phyloP scores from a whole-genome alignment of 2,113 vertebrate genomes.

The Eurypyga helias region DNA sequence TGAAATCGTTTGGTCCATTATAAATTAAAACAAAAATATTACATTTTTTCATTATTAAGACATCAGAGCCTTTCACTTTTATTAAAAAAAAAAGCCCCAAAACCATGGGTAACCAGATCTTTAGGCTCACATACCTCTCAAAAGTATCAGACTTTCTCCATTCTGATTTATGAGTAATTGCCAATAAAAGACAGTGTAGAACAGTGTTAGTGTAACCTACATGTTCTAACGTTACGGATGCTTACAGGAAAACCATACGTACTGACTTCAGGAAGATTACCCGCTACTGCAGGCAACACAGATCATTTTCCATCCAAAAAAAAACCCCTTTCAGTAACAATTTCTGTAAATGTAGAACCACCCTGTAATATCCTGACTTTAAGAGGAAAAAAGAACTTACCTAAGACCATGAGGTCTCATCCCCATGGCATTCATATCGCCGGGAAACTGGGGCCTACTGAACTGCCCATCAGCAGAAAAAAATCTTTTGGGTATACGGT shows the following conservation, averaged over 20 bases:
- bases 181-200: not conserved
- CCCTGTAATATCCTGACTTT: not conserved
- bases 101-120: not conserved
- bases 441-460: slow-evolving; percentile 80
- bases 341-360: not conserved
- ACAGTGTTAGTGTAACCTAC: not conserved
- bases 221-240: not conserved
- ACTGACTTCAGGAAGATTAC: not conserved
- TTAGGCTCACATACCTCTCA: not conserved
- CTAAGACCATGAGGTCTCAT: slow-evolving; percentile 83
- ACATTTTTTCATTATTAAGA: not conserved
- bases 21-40: not conserved
- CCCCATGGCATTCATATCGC: slow-evolving; percentile 77
- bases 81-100: not conserved
- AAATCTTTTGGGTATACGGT: slow-evolving; percentile 73
- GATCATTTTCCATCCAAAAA: not conserved
- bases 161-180: not conserved
- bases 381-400: slow-evolving; percentile 65
- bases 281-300: not conserved
- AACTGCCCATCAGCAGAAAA: slow-evolving; percentile 78
- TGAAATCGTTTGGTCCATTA: not conserved
- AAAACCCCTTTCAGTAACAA: not conserved
- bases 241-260: not conserved
- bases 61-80: not conserved
- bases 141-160: not conserved